A percentile compares a stretch with the other conserved stretches of the same genome.
These are phyloP conservation scores for Emydocephalus ijimae DNA, from an alignment of 2,113 vertebrate species.

Conservation along the genomic window DNA sequence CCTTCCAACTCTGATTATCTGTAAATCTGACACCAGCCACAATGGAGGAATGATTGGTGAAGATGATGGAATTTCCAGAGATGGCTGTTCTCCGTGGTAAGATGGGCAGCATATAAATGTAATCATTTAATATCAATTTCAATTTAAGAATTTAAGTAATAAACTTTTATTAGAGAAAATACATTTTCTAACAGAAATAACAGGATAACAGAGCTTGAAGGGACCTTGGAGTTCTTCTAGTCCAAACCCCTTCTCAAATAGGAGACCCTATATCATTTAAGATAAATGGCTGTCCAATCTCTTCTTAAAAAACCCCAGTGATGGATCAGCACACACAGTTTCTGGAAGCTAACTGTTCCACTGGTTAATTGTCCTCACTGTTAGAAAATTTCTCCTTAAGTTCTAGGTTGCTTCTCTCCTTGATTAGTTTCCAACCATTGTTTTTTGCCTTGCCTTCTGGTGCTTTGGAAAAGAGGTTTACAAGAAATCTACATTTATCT, in stretches of 20 bases:
- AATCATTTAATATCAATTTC: not conserved
- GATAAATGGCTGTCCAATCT: not conserved
- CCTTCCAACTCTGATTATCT: too few species aligned
- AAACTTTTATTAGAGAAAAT: not conserved
- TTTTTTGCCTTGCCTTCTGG: not conserved
- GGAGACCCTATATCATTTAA: not conserved
- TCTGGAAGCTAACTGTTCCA: not conserved
- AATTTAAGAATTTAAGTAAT: not conserved
- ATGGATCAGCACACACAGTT: not conserved
- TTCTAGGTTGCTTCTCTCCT: not conserved
- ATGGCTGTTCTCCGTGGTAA: not conserved
- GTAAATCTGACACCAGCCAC: not conserved
- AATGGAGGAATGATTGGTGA: not conserved
- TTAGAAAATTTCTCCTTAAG: not conserved
- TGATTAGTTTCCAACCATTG: not conserved
- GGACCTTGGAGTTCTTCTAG: not conserved
- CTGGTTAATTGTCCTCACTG: not conserved
- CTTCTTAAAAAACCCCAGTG: not conserved
- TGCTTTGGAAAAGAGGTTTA: not conserved
- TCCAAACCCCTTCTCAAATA: not conserved
- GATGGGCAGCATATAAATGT: not conserved
- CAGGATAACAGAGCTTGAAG: not conserved
- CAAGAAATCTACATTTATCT: too few species aligned
- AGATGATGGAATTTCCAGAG: not conserved
- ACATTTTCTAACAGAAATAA: not conserved